Evolutionary conservation across 2,888 invertebrate genomes (phyloP).

Genomic region (Dryadula phaetusa): DNA sequence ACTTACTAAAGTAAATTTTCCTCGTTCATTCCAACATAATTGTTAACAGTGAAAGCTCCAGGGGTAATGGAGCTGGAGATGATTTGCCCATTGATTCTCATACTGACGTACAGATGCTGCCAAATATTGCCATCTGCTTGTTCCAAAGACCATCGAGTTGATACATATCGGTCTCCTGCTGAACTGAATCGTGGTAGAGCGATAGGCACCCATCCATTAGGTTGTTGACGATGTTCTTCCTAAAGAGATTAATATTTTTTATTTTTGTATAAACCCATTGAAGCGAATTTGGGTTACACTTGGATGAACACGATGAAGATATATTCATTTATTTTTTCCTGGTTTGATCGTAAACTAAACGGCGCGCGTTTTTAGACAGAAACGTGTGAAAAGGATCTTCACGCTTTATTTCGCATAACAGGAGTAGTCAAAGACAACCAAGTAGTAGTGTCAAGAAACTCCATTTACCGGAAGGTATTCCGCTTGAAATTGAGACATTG

Average conservation of each 20-base stretch:
- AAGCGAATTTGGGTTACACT: neutral
- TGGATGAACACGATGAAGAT: no score
- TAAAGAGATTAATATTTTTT: constrained; percentile 46
- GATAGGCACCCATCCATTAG: constrained; percentile 89
- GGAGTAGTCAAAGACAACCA: no score
- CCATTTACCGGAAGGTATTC: no score
- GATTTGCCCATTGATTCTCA: constrained; percentile 61
- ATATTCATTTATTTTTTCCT: no score
- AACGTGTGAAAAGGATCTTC: no score
- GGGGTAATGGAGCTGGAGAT: constrained; percentile 75
- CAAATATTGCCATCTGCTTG: constrained; percentile 77
- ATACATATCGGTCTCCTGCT: constrained; percentile 71
- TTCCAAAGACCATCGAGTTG: constrained; percentile 68
- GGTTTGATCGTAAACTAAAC: no score
- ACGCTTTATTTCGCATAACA: no score
- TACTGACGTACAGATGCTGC: constrained; percentile 74
- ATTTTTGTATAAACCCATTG: neutral
- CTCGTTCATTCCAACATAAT: constrained; percentile 82
- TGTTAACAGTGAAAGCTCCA: constrained; percentile 86
- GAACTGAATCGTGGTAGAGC: constrained; percentile 83
- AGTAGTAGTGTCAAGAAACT: no score
- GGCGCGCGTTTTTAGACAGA: no score
- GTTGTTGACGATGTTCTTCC: constrained; percentile 81
- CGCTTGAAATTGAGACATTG: no score
- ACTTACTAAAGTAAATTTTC: constrained; percentile 68